Evolutionary conservation across 2,888 invertebrate species (phyloP).

Genomic region (Drosophila meridionalis): DNA sequence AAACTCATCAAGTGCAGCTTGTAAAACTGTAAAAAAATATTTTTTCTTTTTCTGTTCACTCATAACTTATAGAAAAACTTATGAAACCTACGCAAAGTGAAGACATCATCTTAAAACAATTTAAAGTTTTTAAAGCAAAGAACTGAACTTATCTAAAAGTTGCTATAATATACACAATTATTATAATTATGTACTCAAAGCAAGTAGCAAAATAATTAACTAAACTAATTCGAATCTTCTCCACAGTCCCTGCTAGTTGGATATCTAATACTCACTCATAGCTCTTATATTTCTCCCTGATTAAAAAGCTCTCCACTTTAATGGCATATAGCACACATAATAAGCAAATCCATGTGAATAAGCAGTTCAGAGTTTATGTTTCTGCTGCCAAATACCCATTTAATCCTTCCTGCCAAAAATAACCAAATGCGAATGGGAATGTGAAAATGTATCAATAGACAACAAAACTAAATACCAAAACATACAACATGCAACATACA

Average conservation of each 20-base stretch:
- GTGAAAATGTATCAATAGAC: constrained; percentile 31
- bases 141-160: not conserved
- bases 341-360: constrained; percentile 6
- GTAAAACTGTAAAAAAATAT: constrained; percentile 1
- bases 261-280: not conserved
- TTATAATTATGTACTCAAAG: no score
- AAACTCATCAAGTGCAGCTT: not conserved
- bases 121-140: constrained; percentile 1
- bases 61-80: constrained; percentile 1
- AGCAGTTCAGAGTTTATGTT: constrained; percentile 11
- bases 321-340: not conserved
- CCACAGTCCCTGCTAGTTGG: not conserved
- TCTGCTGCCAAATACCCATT: constrained; percentile 16
- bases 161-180: not conserved
- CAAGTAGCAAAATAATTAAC: not conserved
- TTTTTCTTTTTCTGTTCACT: not conserved
- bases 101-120: not conserved
- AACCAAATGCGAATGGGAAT: not conserved
- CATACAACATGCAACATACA: constrained; percentile 7
- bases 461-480: constrained; percentile 44
- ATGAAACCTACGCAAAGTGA: not conserved
- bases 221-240: not conserved
- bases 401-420: constrained; percentile 24
- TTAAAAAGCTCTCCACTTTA: not conserved
- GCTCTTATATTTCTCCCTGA: not conserved